A percentile compares a stretch with the other conserved stretches of the same genome.
Conservation (phyloP, 2,113 vertebrate species). For the Ursus arctos region DNA sequence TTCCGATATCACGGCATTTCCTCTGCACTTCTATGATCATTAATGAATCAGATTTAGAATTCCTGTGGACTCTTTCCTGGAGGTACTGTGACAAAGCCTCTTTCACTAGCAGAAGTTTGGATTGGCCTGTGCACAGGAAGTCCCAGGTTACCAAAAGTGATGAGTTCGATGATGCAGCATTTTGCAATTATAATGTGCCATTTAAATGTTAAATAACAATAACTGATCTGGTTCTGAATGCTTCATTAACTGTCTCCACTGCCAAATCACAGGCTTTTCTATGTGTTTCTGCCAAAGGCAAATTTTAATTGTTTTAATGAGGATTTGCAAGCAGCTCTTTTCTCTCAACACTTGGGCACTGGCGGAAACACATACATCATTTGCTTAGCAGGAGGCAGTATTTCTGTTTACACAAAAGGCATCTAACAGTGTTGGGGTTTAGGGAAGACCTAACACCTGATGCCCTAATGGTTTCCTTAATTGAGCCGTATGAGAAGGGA, state of each 20-base stretch:
- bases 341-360: neutral
- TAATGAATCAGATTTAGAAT: neutral
- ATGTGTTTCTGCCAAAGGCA: conserved; percentile 46
- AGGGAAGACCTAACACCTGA: neutral
- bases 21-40: neutral
- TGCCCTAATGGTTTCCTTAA: neutral
- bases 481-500: neutral
- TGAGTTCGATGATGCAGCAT: neutral
- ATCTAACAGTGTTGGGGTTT: neutral
- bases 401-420: neutral
- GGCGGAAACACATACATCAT: neutral
- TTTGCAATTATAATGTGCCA: neutral
- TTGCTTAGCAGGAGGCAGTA: conserved; percentile 12
- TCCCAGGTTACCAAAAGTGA: neutral
- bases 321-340: conserved; percentile 9
- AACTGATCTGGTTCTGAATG: conserved; percentile 16
- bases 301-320: conserved; percentile 64
- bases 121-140: neutral
- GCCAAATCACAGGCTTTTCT: conserved; percentile 50
- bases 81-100: neutral
- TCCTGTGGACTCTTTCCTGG: neutral
- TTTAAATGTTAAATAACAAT: conserved; percentile 59
- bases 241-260: conserved; percentile 20
- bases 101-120: neutral
- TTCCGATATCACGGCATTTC: neutral